Percentiles rank a stretch among this genome's conserved stretches.
Conservation (phyloP, 2,888 invertebrate species). For the Xanthia icteritia region DNA sequence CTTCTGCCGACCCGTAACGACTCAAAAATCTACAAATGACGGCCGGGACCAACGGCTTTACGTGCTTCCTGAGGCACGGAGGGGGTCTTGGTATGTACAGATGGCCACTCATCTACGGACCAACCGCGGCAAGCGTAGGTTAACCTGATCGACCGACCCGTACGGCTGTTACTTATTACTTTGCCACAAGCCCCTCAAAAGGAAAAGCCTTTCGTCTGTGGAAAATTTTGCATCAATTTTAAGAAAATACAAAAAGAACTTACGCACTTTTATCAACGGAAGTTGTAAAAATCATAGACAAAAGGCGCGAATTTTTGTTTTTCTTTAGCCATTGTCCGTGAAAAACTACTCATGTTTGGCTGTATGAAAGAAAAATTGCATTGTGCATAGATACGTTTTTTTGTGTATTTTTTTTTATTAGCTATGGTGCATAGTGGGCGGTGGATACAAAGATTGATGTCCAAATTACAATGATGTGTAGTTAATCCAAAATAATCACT, state of each 20-base stretch:
- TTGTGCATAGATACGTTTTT: slow-evolving; percentile 1
- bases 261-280: slow-evolving; percentile 33
- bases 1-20: too few species aligned
- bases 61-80: too few species aligned
- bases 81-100: too few species aligned
- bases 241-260: slow-evolving; percentile 3
- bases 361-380: slow-evolving; percentile 21
- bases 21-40: too few species aligned
- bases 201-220: background rate
- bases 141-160: too few species aligned
- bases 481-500: background rate
- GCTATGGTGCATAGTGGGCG: background rate
- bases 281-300: slow-evolving; percentile 33
- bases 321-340: slow-evolving; percentile 8
- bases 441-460: slow-evolving; percentile 10
- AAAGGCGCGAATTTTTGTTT: slow-evolving; percentile 34
- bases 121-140: too few species aligned
- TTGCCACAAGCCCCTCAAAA: background rate
- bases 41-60: too few species aligned
- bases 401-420: background rate
- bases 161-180: too few species aligned
- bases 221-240: background rate
- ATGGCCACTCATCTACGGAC: too few species aligned
- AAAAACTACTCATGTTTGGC: background rate
- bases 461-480: slow-evolving; percentile 1